A percentile compares a stretch with the other conserved stretches of the same genome.
Conservation (phyloP, 2,888 invertebrate genomes). For the Adineta ricciae region DNA sequence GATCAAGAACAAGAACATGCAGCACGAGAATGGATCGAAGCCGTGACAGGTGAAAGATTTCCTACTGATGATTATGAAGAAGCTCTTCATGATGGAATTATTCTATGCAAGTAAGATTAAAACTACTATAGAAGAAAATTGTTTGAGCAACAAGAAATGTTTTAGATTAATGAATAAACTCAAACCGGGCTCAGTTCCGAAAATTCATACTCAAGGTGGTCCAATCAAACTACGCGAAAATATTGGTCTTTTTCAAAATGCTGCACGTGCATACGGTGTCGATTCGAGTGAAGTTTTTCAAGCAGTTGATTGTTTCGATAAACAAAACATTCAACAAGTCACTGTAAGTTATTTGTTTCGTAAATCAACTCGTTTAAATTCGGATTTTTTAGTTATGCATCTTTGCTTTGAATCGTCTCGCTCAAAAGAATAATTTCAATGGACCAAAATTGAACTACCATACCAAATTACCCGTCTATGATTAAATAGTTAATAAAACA, state of each 20-base stretch:
- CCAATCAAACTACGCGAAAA: constrained; percentile 96
- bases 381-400: background rate
- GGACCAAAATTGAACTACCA: background rate
- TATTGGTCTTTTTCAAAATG: constrained; percentile 76
- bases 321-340: constrained; percentile 89
- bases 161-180: constrained; percentile 74
- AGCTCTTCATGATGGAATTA: constrained; percentile 72
- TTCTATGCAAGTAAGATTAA: constrained; percentile 66
- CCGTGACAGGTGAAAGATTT: constrained; percentile 71
- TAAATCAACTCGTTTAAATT: background rate
- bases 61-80: constrained; percentile 71
- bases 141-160: no score
- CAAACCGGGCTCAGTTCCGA: constrained; percentile 81
- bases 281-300: constrained; percentile 97
- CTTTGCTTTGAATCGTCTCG: background rate
- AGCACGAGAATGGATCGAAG: constrained; percentile 76
- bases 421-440: constrained; percentile 17
- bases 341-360: constrained; percentile 64
- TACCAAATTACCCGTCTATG: background rate
- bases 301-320: constrained; percentile 94
- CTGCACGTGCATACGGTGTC: constrained; percentile 84
- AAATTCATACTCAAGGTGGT: constrained; percentile 89
- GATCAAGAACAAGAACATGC: constrained; percentile 55
- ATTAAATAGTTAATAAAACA: background rate
- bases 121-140: background rate